Evolutionary conservation across 2,113 vertebrate genomes (phyloP).

Genomic region (Oreotrochilus melanogaster): DNA sequence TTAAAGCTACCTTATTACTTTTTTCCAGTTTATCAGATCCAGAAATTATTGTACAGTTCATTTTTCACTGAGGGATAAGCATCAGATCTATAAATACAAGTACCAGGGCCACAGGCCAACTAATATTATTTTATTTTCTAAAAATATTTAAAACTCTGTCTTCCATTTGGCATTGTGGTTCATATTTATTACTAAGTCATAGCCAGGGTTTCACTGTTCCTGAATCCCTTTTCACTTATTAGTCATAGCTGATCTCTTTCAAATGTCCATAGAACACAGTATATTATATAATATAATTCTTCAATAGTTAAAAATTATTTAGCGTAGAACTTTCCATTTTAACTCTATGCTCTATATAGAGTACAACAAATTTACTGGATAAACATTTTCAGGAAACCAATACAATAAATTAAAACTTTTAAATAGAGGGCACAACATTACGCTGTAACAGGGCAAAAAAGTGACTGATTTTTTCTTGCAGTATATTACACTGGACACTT

Average conservation of each 20-base stretch:
- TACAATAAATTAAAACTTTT: conserved; percentile 72
- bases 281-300: conserved; percentile 66
- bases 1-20: conserved; percentile 60
- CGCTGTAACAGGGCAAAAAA: conserved; percentile 37
- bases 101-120: conserved; percentile 29
- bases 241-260: conserved; percentile 50
- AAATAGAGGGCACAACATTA: conserved; percentile 65
- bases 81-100: conserved; percentile 64
- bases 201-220: conserved; percentile 56
- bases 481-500: conserved; percentile 54
- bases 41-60: conserved; percentile 1
- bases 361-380: conserved; percentile 57
- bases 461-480: conserved; percentile 37
- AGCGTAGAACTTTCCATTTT: conserved; percentile 58
- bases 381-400: conserved; percentile 66
- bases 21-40: conserved; percentile 14
- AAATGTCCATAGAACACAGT: conserved; percentile 48
- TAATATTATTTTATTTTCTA: conserved; percentile 49
- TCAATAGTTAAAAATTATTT: conserved; percentile 53
- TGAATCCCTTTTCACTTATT: conserved; percentile 57
- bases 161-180: conserved; percentile 73
- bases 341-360: conserved; percentile 59
- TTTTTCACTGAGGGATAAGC: conserved; percentile 43
- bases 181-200: conserved; percentile 37
- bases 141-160: conserved; percentile 69